A percentile compares a stretch with the other conserved stretches of the same genome.
Evolutionary conservation across 2,797 vertebrate genomes (phyloP).

Genomic region (Podargus strigoides): DNA sequence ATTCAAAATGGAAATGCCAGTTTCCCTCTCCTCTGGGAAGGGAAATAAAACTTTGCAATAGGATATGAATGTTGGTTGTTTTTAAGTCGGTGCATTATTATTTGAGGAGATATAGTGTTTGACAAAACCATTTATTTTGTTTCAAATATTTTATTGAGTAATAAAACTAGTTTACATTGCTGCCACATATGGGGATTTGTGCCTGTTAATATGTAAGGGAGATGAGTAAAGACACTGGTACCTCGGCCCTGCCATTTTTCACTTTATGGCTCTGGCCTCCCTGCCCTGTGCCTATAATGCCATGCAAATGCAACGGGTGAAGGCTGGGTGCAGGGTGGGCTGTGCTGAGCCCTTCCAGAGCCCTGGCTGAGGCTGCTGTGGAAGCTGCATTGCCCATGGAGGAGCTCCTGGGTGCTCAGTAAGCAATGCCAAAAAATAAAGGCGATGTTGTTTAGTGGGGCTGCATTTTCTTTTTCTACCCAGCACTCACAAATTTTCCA

Average conservation of each 20-base stretch:
- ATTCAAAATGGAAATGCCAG: conserved; percentile 60
- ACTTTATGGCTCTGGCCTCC: not conserved
- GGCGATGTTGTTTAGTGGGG: not conserved
- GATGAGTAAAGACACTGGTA: not conserved
- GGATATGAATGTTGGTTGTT: conserved; percentile 55
- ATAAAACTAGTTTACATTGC: conserved; percentile 50
- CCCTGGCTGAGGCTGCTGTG: not conserved
- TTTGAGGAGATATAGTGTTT: conserved; percentile 61
- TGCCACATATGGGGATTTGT: conserved; percentile 56
- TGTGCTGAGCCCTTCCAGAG: not conserved
- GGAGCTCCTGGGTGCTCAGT: not conserved
- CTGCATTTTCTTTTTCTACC: not conserved
- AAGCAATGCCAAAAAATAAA: not conserved
- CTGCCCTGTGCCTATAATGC: not conserved
- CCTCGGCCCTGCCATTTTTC: accelerated
- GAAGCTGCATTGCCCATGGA: not conserved
- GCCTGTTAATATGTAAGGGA: conserved; percentile 14
- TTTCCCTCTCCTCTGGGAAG: conserved; percentile 48
- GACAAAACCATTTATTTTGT: conserved; percentile 65
- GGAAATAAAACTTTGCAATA: conserved; percentile 68
- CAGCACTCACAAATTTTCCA: not conserved
- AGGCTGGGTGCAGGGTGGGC: not conserved
- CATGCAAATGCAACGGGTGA: accelerated
- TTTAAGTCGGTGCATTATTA: conserved; percentile 41
- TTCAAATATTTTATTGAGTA: conserved; percentile 65